Conservation (phyloP, 1,140 invertebrate genomes). For the Drosophila burlai region DNA sequence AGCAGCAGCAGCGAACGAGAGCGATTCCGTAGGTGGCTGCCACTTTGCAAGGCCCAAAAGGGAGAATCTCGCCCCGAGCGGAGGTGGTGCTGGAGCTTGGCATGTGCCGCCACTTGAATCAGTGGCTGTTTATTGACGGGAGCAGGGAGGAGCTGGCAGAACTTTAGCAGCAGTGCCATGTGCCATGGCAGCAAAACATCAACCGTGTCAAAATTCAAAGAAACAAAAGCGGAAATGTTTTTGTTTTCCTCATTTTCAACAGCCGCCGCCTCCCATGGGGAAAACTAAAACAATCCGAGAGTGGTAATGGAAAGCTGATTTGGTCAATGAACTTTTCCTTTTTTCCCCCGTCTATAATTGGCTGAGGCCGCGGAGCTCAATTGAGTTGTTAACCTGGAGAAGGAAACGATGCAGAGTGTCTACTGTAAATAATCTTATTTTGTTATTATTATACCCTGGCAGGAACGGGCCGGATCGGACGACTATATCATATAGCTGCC, state of each 20-base stretch:
- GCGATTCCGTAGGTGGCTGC: slow-evolving; percentile 72
- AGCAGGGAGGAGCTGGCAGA: not conserved
- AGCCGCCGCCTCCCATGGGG: slow-evolving; percentile 41
- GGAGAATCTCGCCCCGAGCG: slow-evolving; percentile 4
- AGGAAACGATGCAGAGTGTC: not conserved
- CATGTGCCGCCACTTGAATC: slow-evolving; percentile 73
- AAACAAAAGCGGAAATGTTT: slow-evolving; percentile 82
- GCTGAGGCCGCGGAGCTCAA: slow-evolving; percentile 4
- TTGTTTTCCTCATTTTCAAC: slow-evolving; percentile 80
- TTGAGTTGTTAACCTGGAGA: slow-evolving; percentile 28
- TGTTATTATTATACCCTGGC: too few species aligned
- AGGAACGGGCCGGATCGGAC: too few species aligned
- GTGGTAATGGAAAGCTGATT: slow-evolving; percentile 64
- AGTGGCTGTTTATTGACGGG: slow-evolving; percentile 49
- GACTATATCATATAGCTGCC: too few species aligned
- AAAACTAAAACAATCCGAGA: slow-evolving; percentile 60
- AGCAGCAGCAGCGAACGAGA: slow-evolving; percentile 25
- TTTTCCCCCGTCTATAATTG: slow-evolving; percentile 32
- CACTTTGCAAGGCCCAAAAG: slow-evolving; percentile 59
- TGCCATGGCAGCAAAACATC: slow-evolving; percentile 50
- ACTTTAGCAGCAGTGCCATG: slow-evolving; percentile 31
- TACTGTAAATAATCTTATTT: not conserved
- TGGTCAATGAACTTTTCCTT: slow-evolving; percentile 69
- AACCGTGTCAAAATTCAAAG: slow-evolving; percentile 78
- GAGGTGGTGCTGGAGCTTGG: slow-evolving; percentile 32